Percentiles rank a stretch among this genome's conserved stretches.
phyloP scores from a whole-genome alignment of 2,888 invertebrate species.

The Trachelus stipa region DNA sequence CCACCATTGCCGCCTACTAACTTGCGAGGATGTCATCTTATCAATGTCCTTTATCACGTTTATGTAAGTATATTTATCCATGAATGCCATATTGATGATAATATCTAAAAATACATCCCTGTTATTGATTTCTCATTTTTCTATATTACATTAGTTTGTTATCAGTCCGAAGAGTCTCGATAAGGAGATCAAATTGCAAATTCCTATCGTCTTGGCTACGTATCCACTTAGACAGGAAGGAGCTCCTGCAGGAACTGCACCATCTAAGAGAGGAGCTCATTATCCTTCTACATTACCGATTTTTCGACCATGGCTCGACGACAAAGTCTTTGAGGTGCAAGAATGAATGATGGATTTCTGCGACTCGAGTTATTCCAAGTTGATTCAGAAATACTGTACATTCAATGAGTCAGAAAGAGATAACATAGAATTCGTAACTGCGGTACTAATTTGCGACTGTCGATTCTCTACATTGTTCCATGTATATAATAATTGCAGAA shows the following conservation, averaged over 20 bases:
- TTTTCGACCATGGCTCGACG: constrained; percentile 89
- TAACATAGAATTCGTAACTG: neutral
- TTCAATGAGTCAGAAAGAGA: neutral
- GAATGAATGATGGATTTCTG: constrained; percentile 43
- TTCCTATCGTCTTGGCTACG: constrained; percentile 92
- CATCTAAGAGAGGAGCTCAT: constrained; percentile 85
- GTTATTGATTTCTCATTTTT: neutral
- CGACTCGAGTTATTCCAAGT: neutral
- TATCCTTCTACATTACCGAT: constrained; percentile 93
- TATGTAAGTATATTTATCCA: constrained; percentile 75
- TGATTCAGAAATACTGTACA: neutral
- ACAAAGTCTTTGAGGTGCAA: constrained; percentile 71
- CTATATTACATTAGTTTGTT: constrained; percentile 76
- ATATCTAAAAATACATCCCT: neutral
- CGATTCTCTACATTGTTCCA: neutral
- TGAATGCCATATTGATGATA: neutral
- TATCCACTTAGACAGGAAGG: constrained; percentile 84
- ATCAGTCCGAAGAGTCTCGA: constrained; percentile 92
- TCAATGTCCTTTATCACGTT: constrained; percentile 92
- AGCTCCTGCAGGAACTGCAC: constrained; percentile 73
- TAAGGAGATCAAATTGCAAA: constrained; percentile 90
- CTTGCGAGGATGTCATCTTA: constrained; percentile 92
- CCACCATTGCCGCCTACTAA: constrained; percentile 95
- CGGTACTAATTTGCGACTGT: neutral
- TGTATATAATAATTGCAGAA: neutral